Evolutionary conservation across 2,888 invertebrate genomes (phyloP).

Genomic region (Amblyjoppa fuscipennis): DNA sequence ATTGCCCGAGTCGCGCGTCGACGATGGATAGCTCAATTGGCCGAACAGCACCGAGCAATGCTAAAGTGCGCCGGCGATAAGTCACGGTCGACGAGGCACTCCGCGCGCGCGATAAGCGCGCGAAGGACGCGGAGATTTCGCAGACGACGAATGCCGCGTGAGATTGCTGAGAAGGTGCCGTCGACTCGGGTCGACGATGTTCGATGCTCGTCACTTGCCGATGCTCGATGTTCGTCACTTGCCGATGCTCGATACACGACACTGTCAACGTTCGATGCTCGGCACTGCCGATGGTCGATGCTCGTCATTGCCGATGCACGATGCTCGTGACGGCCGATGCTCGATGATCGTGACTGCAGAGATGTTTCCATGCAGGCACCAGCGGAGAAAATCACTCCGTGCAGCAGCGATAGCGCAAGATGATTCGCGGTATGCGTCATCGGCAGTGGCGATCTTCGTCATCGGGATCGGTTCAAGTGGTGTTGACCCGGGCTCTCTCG

Average conservation of each 20-base stretch:
- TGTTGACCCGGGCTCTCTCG: constrained; percentile 78
- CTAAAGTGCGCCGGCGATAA: constrained; percentile 76
- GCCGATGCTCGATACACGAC: no score
- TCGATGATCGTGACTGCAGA: neutral
- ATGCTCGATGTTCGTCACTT: no score
- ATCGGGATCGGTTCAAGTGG: constrained; percentile 84
- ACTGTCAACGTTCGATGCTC: no score
- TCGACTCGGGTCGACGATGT: neutral
- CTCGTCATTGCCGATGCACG: no score
- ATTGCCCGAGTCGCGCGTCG: constrained; percentile 76
- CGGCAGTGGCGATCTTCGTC: constrained; percentile 76
- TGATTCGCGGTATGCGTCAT: constrained; percentile 83
- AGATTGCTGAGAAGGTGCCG: neutral
- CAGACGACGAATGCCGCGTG: neutral
- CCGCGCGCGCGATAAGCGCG: neutral
- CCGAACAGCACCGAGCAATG: constrained; percentile 73
- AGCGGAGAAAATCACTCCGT: constrained; percentile 57
- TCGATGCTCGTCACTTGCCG: no score
- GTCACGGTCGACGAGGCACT: constrained; percentile 61
- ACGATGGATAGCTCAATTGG: constrained; percentile 82
- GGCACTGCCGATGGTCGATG: no score
- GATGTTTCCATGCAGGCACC: constrained; percentile 2
- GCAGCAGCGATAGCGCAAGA: constrained; percentile 72
- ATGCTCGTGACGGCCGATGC: no score
- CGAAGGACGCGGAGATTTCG: neutral